These are phyloP conservation scores for Phaonia tiefii DNA, from an alignment of 2,888 invertebrate species.

Conservation along the genomic window DNA sequence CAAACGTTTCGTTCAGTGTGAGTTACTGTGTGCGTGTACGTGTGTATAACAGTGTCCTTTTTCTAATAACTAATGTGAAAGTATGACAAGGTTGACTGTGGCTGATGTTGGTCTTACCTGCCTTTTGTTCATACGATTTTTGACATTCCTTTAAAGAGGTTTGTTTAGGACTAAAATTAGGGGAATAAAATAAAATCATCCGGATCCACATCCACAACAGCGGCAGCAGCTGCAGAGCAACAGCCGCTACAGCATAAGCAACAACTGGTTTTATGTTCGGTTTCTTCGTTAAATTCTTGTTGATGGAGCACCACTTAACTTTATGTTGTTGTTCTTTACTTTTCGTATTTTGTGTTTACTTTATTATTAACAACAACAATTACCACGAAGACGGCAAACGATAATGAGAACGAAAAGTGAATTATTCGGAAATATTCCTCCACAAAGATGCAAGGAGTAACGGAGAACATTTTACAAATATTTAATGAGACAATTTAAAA, in stretches of 20 bases:
- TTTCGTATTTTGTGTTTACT: conserved; percentile 21
- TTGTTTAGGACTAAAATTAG: conserved; percentile 53
- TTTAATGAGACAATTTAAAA: conserved; percentile 50
- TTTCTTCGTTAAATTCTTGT: conserved; percentile 16
- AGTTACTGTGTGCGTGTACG: conserved; percentile 10
- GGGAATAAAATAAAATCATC: conserved; percentile 44
- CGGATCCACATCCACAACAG: conserved; percentile 10
- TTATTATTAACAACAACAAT: conserved; percentile 8
- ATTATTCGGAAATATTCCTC: conserved; percentile 2
- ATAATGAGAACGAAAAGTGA: conserved; percentile 26
- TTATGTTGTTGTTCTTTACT: too few species aligned
- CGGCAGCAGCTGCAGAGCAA: background rate
- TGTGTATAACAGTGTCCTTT: conserved; percentile 8
- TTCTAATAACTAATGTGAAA: conserved; percentile 37
- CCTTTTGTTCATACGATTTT: conserved; percentile 23
- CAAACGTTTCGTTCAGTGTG: too few species aligned
- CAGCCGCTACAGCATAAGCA: conserved; percentile 21
- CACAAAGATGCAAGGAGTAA: background rate
- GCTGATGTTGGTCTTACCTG: conserved; percentile 18
- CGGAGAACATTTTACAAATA: conserved; percentile 45
- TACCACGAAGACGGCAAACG: conserved; percentile 15
- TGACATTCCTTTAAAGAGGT: conserved; percentile 57
- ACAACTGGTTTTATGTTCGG: conserved; percentile 53
- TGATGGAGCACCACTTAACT: conserved; percentile 11
- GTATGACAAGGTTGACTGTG: conserved; percentile 53